A percentile compares a stretch with the other conserved stretches of the same genome.
Evolutionary conservation across 2,888 invertebrate genomes (phyloP).

Genomic region (Limulus polyphemus): DNA sequence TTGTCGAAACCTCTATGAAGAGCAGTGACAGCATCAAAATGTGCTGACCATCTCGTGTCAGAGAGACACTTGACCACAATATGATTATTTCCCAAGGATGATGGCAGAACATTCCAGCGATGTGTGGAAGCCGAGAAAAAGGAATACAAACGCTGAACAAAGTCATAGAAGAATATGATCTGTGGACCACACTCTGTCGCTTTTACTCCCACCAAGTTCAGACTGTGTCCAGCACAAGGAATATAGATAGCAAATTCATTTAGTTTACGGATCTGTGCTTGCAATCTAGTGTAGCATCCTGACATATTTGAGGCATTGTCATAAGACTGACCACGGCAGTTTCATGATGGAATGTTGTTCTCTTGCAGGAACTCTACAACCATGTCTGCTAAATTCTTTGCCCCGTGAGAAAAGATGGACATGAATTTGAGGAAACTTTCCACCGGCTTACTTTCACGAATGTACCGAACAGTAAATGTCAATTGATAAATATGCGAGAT

Average conservation of each 20-base stretch:
- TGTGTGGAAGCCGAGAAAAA: constrained; percentile 2
- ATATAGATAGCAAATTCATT: not conserved
- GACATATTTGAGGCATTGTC: too few species aligned
- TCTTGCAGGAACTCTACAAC: too few species aligned
- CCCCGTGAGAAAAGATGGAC: too few species aligned
- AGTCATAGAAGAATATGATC: not conserved
- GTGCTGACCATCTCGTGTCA: constrained; percentile 1
- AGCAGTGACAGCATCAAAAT: not conserved
- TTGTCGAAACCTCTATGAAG: not conserved
- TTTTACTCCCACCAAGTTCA: not conserved
- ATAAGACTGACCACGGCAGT: too few species aligned
- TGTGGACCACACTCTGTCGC: not conserved
- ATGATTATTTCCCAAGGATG: not conserved
- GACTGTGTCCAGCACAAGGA: not conserved
- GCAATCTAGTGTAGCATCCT: too few species aligned
- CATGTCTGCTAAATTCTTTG: too few species aligned
- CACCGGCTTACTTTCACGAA: not conserved
- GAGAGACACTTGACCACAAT: not conserved
- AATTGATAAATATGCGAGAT: constrained; percentile 19
- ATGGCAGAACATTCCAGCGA: not conserved
- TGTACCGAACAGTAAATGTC: constrained; percentile 14
- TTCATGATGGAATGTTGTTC: too few species aligned
- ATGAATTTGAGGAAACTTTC: not conserved
- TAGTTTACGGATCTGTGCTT: not conserved
- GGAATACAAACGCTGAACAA: not conserved